Base-by-base conservation (phyloP, 2,888 invertebrate species). In the Fissipunctia ypsillon region DNA sequence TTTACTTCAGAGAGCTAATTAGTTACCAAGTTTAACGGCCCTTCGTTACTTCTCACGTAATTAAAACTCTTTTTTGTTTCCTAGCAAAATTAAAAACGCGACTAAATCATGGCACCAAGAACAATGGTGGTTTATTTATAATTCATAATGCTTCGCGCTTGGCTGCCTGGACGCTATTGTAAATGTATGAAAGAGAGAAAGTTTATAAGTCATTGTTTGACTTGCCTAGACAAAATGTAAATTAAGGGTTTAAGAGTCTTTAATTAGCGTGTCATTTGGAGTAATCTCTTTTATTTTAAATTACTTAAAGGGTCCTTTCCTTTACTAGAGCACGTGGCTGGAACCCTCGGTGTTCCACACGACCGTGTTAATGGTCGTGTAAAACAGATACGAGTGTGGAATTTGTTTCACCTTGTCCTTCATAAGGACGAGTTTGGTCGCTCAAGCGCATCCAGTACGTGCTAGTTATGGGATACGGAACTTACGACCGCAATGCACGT, bases 131-230 rank as follows among this genome's bases (percentile, higher is more conserved):
- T 78, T 87, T 84, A 90, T 92, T 91, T 91, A 89, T 90, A 90
- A 92, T 93, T 92, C 91, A 91, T 91, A 86, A 80, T 84, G 79
- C 81, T 86, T 90, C 87, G 87, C 90, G 92, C 86, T 88, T 87
- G 85, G 93, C 82, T 88, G 84, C 88, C 88, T 84, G 73, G 61
- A 83, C 77, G 82, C 84, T 87, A 81, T 84, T 85, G 87, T 88
- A 83, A 48, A 69, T 64, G 72, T 74, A 70, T 84, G 67, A 69
- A 68, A 45, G 50, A 61, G 84, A 86, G 85, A 90, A 89, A 88
- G 87, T 84, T 76, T 83, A 87, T 83, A 83, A 81, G 86, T 80
- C 77, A 88, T 87, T 83, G 86, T 86, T 88, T 88, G 82, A 85
- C 74, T 84, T 68, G 69, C 80, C 61, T 84, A 84, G 88, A 86